Evolutionary conservation across 2,888 invertebrate genomes (phyloP).

Genomic region (Dexiosoma caninum): DNA sequence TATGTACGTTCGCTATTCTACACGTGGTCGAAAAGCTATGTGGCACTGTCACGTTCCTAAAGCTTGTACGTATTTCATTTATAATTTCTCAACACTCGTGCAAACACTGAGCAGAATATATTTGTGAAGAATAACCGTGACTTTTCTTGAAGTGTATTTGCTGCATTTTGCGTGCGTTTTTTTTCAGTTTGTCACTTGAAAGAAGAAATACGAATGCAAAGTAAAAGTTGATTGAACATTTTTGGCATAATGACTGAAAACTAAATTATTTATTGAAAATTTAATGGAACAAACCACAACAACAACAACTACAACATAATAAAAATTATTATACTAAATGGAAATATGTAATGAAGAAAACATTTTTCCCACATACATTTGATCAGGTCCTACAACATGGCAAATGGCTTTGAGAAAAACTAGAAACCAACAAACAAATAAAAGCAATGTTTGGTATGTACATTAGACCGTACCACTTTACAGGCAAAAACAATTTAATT

Average conservation of each 20-base stretch:
- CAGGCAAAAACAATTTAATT: too few species aligned
- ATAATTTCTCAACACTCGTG: too few species aligned
- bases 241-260: conserved; percentile 63
- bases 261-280: conserved; percentile 44
- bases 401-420: conserved; percentile 1
- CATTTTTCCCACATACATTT: conserved; percentile 60
- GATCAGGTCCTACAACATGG: conserved; percentile 45
- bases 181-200: conserved; percentile 33
- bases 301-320: neutral
- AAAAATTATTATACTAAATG: conserved; percentile 50
- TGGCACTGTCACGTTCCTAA: too few species aligned
- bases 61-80: too few species aligned
- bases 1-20: too few species aligned
- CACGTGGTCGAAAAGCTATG: too few species aligned
- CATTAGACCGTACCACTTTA: too few species aligned
- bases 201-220: conserved; percentile 52
- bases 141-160: conserved; percentile 19
- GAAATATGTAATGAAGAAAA: conserved; percentile 41
- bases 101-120: too few species aligned
- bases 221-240: conserved; percentile 64
- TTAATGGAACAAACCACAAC: conserved; percentile 22
- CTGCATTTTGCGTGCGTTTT: conserved; percentile 1
- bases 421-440: conserved; percentile 1
- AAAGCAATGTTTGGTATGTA: conserved; percentile 34
- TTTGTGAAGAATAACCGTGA: too few species aligned